phyloP scores from a whole-genome alignment of 1,140 invertebrate genomes.

The Geopemphigus sp. region DNA sequence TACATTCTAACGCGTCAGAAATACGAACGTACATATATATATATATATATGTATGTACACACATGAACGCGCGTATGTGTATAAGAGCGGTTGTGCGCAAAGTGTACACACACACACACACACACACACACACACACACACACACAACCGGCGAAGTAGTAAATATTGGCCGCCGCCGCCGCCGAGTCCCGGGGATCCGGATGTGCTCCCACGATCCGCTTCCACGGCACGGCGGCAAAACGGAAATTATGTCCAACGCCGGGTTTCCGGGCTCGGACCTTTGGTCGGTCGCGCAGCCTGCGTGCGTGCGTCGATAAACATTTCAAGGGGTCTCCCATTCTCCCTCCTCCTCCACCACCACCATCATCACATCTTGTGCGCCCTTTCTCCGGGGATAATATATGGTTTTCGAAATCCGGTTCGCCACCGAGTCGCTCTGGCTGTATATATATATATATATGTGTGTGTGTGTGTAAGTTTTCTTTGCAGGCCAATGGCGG shows the following conservation, averaged over 20 bases:
- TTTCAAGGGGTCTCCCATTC: constrained; percentile 7
- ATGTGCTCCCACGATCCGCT: too few species aligned
- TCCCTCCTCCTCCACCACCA: too few species aligned
- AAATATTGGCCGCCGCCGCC: neutral
- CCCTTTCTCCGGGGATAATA: neutral
- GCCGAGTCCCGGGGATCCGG: constrained; percentile 3
- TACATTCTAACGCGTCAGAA: too few species aligned
- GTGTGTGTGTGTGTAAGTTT: neutral
- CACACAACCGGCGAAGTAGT: neutral
- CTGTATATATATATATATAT: neutral
- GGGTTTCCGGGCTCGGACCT: constrained; percentile 31
- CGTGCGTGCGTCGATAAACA: constrained; percentile 30
- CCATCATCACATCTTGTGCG: too few species aligned
- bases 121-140: neutral
- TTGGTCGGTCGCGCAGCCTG: constrained; percentile 24
- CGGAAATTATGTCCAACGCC: constrained; percentile 38
- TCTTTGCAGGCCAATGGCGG: neutral
- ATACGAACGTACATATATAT: neutral
- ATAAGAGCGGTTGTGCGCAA: neutral
- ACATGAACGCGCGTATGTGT: neutral
- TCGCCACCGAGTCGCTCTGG: neutral
- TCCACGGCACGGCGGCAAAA: constrained; percentile 3
- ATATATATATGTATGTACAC: neutral
- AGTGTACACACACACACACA: neutral
- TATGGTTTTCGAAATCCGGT: constrained; percentile 27